Percentiles rank a stretch among this genome's conserved stretches.
Conservation (phyloP, 2,888 invertebrate species). For the Troides helena region DNA sequence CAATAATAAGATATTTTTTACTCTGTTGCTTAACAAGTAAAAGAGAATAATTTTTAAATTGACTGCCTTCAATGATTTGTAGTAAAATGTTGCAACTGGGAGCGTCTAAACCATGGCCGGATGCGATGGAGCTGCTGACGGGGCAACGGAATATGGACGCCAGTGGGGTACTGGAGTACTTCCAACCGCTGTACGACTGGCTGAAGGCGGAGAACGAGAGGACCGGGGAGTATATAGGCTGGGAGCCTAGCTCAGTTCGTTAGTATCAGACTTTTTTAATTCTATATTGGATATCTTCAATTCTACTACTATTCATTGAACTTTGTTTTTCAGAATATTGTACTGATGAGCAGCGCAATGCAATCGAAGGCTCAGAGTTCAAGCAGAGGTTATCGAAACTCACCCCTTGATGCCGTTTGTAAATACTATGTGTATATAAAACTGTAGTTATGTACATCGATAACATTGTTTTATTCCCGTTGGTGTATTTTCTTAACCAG, state of each 20-base stretch:
- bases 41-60: too few species aligned
- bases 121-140: constrained; percentile 87
- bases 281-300: background rate
- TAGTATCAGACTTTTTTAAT: constrained; percentile 41
- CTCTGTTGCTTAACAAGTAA: too few species aligned
- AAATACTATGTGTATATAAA: constrained; percentile 24
- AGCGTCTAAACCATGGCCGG: constrained; percentile 85
- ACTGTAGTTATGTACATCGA: background rate
- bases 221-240: constrained; percentile 80
- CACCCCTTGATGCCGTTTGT: constrained; percentile 32
- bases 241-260: constrained; percentile 75
- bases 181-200: constrained; percentile 85
- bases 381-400: constrained; percentile 50
- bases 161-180: constrained; percentile 85
- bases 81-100: constrained; percentile 84
- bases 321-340: constrained; percentile 59
- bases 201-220: constrained; percentile 82
- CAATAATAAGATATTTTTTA: too few species aligned
- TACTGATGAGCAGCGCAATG: constrained; percentile 60
- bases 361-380: constrained; percentile 56
- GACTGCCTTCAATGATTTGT: background rate
- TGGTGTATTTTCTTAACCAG: too few species aligned
- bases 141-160: constrained; percentile 85
- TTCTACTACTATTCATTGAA: background rate
- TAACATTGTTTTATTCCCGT: constrained; percentile 1